Base-by-base conservation (phyloP, 2,888 invertebrate genomes). In the Conistra vaccinii region DNA sequence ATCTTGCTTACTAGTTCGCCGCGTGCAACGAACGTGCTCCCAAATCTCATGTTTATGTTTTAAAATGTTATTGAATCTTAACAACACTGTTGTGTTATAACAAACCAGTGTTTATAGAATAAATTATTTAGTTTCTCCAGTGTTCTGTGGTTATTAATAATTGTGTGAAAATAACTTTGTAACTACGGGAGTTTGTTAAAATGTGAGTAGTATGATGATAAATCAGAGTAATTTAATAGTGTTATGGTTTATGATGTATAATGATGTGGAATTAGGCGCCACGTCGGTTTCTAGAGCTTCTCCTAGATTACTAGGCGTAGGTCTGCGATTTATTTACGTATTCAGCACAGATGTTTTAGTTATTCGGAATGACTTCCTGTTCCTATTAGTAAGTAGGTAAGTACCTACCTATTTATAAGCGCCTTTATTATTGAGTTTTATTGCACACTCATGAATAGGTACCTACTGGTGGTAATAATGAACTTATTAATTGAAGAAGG, bases 21-120 rank as follows among this genome's bases (percentile, higher is more conserved):
- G 89, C 91, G 85, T 84, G 78, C 85, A 81, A 75, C 84, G 85
- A 87, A 88, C 89, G 89, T 88, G 87, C 82, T 85, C 71, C 61
- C 73, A 77, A 85, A 76, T 73, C 71, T 79, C 20, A 67, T 76
- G 73, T 80, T 80, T 81, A 81, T 85, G 89, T 69, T 82, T 88
- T 92, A 90, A 91, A 84, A 92, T 93, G 91, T 92, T 93, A 91
- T 93, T 89, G 86, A 89, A 84, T 84, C 73, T 83, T 85, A 88
- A 88, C 81, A 86, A 94, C 93, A 91, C 88, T 92, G 94, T 95
- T 91, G 91, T 91, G 87, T 90, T 91, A 89, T 91, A 90, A 87
- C 79, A 84, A 85, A 89, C 84, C 82, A 84, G 87, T 88, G 87
- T 89, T 87, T 89, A 86, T 85, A 83, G 83, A 83, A 81, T 88